These are phyloP conservation scores for Picathartes gymnocephalus DNA, from an alignment of 2,113 vertebrate genomes.

Conservation along the genomic window DNA sequence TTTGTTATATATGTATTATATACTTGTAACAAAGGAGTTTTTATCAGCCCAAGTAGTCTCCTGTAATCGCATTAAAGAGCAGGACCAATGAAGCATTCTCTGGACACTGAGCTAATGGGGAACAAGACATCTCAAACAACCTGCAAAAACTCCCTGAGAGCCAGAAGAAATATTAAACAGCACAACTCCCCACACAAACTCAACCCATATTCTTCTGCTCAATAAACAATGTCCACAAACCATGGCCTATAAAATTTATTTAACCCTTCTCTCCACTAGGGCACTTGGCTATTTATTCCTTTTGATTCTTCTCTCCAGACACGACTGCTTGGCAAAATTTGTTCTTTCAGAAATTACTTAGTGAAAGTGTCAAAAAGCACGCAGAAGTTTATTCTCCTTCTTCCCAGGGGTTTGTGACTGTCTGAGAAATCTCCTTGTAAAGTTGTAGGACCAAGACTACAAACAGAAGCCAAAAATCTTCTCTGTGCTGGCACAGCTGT, in stretches of 20 bases:
- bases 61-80: not conserved
- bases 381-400: not conserved
- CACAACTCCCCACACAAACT: not conserved
- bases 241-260: not conserved
- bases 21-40: conserved; percentile 13
- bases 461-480: not conserved
- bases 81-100: not conserved
- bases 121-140: not conserved
- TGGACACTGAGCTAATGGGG: not conserved
- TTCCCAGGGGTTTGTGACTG: not conserved
- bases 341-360: not conserved
- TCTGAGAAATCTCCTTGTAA: not conserved
- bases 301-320: not conserved
- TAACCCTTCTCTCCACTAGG: not conserved
- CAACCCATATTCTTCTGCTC: not conserved
- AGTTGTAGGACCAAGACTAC: not conserved
- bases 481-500: not conserved
- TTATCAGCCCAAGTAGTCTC: not conserved
- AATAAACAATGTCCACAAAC: not conserved
- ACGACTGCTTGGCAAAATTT: not conserved
- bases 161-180: not conserved
- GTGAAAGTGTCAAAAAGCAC: not conserved
- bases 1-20: conserved; percentile 36
- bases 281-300: not conserved
- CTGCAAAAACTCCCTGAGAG: not conserved